Evolutionary conservation across 2,113 vertebrate species (phyloP).

Genomic region (Pleuronectes platessa): DNA sequence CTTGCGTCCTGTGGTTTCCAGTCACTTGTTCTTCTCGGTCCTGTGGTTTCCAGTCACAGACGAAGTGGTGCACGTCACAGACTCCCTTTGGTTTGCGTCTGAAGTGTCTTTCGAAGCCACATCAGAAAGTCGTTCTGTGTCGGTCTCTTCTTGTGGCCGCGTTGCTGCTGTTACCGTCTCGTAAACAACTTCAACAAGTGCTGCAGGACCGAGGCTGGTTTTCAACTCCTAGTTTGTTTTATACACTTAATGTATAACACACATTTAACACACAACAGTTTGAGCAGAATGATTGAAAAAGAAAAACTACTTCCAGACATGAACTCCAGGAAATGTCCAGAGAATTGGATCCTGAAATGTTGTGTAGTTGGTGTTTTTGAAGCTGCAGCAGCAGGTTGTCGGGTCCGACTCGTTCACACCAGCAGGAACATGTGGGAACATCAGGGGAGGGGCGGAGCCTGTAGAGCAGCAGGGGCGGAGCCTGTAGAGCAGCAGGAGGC

Average conservation of each 20-base stretch:
- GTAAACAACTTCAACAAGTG: not conserved
- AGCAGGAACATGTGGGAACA: not conserved
- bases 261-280: too few species aligned
- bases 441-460: not conserved
- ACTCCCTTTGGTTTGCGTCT: constrained; percentile 12
- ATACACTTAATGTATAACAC: too few species aligned
- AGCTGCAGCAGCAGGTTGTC: too few species aligned
- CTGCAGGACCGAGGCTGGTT: not conserved
- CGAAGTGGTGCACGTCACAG: constrained; percentile 38
- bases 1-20: constrained; percentile 43
- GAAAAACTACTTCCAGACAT: too few species aligned
- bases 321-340: too few species aligned
- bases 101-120: constrained; percentile 17
- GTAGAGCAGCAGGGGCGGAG: not conserved
- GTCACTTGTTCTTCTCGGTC: constrained; percentile 6
- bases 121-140: not conserved
- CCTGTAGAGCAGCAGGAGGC: too few species aligned
- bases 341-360: too few species aligned
- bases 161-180: not conserved
- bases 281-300: too few species aligned
- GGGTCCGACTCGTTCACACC: too few species aligned
- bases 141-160: not conserved
- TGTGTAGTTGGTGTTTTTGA: too few species aligned
- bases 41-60: constrained; percentile 28
- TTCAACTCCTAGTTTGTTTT: too few species aligned